These are phyloP conservation scores for Poeciliopsis infans DNA, from an alignment of 2,797 vertebrate genomes.

Conservation along the genomic window DNA sequence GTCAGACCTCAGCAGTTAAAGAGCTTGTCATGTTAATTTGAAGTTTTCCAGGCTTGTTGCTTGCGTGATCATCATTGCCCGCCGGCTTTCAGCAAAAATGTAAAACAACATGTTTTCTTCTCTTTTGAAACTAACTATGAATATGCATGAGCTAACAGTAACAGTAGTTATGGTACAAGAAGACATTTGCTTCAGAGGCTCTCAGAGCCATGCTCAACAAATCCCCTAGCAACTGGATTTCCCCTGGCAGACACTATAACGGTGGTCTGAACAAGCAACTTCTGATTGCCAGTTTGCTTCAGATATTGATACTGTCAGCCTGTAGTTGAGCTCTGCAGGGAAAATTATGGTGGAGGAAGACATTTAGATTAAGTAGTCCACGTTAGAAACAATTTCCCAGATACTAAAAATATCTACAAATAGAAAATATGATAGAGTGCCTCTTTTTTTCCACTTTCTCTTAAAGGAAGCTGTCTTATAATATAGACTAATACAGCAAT, in stretches of 20 bases:
- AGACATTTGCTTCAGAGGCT: conserved; percentile 51
- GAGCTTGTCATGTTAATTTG: conserved; percentile 1
- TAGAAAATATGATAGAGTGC: conserved; percentile 1
- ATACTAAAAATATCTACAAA: conserved; percentile 11
- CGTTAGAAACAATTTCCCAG: conserved; percentile 9
- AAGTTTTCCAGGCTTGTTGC: conserved; percentile 5
- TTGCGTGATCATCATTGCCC: conserved; percentile 19
- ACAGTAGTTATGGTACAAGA: conserved; percentile 51
- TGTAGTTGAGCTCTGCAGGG: conserved; percentile 39
- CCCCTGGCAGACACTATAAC: conserved; percentile 48
- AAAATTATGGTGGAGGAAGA: conserved; percentile 26
- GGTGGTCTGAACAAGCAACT: conserved; percentile 63
- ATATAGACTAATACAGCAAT: not conserved
- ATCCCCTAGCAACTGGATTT: conserved; percentile 62
- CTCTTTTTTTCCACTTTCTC: not conserved
- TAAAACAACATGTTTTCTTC: conserved; percentile 26
- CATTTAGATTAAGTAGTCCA: conserved; percentile 13
- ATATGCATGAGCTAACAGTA: conserved; percentile 47
- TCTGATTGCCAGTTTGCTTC: conserved; percentile 62
- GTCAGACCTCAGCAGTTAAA: not conserved
- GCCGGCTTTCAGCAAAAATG: conserved; percentile 14
- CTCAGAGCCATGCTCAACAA: conserved; percentile 45
- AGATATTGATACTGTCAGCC: conserved; percentile 53
- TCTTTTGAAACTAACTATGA: conserved; percentile 35
- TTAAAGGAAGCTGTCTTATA: conserved; percentile 1